Conservation (phyloP, 1,140 invertebrate genomes). For the Aphelinus certus region DNA sequence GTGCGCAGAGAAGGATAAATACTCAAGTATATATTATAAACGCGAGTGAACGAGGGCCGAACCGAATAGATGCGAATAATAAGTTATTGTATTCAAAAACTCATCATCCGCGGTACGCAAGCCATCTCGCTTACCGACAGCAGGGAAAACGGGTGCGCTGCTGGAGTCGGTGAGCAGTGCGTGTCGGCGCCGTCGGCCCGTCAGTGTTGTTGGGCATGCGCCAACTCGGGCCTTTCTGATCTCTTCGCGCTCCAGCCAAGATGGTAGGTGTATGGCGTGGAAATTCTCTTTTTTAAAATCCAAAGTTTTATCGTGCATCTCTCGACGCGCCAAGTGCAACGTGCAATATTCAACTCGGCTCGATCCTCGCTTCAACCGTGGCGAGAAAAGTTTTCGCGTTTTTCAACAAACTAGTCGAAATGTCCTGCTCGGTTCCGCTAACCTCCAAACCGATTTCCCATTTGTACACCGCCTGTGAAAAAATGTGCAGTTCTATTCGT, state of each 20-base stretch:
- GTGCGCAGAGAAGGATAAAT: no score
- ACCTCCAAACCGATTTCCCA: background rate
- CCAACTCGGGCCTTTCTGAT: conserved; percentile 16
- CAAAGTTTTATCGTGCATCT: conserved; percentile 5
- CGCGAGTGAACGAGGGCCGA: no score
- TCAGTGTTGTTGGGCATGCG: conserved; percentile 22
- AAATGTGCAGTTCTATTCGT: background rate
- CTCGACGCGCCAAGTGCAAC: background rate
- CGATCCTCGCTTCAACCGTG: background rate
- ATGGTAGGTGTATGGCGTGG: conserved; percentile 48
- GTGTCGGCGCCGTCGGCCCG: background rate
- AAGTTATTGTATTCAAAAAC: no score
- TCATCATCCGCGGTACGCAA: background rate
- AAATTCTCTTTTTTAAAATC: conserved; percentile 19
- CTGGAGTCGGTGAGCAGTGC: conserved; percentile 4
- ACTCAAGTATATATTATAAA: no score
- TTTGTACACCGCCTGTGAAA: background rate
- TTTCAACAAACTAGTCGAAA: background rate
- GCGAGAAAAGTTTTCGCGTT: conserved; percentile 7
- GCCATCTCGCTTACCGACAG: background rate
- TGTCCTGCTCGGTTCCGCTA: background rate
- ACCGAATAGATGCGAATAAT: no score
- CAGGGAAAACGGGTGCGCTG: background rate
- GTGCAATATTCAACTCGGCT: background rate
- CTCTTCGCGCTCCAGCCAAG: conserved; percentile 42